Conservation (phyloP, 2,888 invertebrate species). For the Epinotia brunnichana region DNA sequence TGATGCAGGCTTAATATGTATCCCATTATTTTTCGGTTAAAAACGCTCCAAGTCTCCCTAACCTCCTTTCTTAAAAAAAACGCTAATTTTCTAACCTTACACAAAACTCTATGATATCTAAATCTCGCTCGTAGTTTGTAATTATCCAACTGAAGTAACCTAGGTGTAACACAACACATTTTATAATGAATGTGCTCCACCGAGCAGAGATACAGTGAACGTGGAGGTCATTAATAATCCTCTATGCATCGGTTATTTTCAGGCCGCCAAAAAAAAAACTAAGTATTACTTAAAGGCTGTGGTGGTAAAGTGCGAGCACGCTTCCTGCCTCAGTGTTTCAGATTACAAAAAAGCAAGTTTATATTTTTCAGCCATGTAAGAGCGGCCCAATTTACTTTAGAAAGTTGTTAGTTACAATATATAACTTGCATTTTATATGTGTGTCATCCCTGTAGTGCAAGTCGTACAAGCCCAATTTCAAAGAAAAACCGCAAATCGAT, state of each 20-base stretch:
- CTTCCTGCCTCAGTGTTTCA: background rate
- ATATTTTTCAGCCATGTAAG: constrained; percentile 15
- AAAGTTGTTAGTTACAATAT: background rate
- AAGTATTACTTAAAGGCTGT: too few species aligned
- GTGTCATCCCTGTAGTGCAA: too few species aligned
- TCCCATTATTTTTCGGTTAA: too few species aligned
- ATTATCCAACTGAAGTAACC: background rate
- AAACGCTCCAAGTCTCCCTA: too few species aligned
- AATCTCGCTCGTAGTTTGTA: background rate
- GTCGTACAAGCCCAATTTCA: too few species aligned
- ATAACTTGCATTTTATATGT: too few species aligned
- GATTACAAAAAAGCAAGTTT: background rate
- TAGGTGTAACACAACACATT: background rate
- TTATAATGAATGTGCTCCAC: constrained; percentile 65
- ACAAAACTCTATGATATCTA: too few species aligned
- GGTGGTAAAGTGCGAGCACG: constrained; percentile 44
- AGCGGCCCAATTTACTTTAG: background rate
- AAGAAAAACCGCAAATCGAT: too few species aligned
- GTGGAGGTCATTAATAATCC: constrained; percentile 71
- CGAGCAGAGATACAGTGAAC: constrained; percentile 57
- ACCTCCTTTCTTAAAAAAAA: too few species aligned
- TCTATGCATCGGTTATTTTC: constrained; percentile 73
- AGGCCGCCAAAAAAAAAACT: constrained; percentile 50
- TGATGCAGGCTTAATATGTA: too few species aligned
- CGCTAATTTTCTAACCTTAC: too few species aligned